Evolutionary conservation across 2,888 invertebrate species (phyloP), one percentile per base, ranked within the genome.

Genomic region (Hydriomena furcata): DNA sequence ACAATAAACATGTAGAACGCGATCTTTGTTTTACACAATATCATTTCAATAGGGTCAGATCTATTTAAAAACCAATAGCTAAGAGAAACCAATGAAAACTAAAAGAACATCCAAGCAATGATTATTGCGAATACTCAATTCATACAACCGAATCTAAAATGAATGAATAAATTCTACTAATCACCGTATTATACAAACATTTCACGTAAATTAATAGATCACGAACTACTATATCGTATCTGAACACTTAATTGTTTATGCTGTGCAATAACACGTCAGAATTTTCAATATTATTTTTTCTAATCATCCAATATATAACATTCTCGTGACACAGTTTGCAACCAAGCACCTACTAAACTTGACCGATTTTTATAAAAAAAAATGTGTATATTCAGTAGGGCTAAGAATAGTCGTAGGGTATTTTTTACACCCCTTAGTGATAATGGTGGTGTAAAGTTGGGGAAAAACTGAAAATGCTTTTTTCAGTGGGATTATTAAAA

Each of bases 11-110:
- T 65, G 69, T 68, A 65, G 63, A 65, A 60, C 64, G 68, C 69
- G 74, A 76, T 78, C 78, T 73, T 78, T 73, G 76, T 72, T 77
- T 84, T 85, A 70, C 80, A 81, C 72, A 84, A 52, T 41, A 28
- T 1, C 1, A 34, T 36, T 27, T 20, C 5, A 23, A 42, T 32
- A 23, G 21, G n/a, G n/a, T n/a, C n/a, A n/a, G n/a, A n/a, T 31
- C 13, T 25, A 36, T 24, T 5, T 24, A 40, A 5, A 20, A 7
- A 25, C 27, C 17, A 40, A 11, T n/a, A n/a, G n/a, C n/a, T n/a
- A n/a, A n/a, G n/a, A n/a, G n/a, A n/a, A n/a, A n/a, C n/a, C n/a
- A n/a, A n/a, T n/a, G n/a, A n/a, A n/a, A n/a, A n/a, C n/a, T n/a
- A n/a, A n/a, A n/a, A n/a, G n/a, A n/a, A n/a, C n/a, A n/a, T 31